phyloP scores from a whole-genome alignment of 2,888 invertebrate genomes.

The Nymphalis c-album region DNA sequence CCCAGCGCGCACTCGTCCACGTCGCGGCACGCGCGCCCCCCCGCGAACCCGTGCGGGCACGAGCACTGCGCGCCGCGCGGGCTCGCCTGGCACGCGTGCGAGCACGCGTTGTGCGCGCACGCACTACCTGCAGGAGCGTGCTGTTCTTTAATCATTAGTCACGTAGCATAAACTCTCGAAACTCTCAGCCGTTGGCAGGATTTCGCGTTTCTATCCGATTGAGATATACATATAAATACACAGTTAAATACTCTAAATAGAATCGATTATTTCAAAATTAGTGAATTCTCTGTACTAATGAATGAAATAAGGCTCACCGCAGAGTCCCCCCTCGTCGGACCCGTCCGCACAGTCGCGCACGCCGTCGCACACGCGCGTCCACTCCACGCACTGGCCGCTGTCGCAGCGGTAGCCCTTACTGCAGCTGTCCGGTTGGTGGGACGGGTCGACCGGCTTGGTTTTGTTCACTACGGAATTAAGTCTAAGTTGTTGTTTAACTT shows the following conservation, averaged over 20 bases:
- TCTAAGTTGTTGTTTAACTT: too few species aligned
- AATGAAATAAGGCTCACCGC: slow-evolving; percentile 64
- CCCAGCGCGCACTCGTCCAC: slow-evolving; percentile 85
- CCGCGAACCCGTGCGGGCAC: slow-evolving; percentile 83
- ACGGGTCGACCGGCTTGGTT: slow-evolving; percentile 45
- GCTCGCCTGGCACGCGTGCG: slow-evolving; percentile 82
- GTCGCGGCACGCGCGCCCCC: slow-evolving; percentile 83
- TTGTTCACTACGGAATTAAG: slow-evolving; percentile 52
- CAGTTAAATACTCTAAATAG: neutral
- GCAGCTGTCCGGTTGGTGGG: slow-evolving; percentile 47
- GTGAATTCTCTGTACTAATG: neutral
- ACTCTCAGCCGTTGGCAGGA: too few species aligned
- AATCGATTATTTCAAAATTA: too few species aligned
- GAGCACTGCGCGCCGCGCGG: slow-evolving; percentile 85
- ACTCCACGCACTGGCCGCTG: slow-evolving; percentile 84
- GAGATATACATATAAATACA: neutral
- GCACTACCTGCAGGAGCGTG: slow-evolving; percentile 52
- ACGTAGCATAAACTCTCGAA: too few species aligned
- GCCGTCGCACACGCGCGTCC: slow-evolving; percentile 83
- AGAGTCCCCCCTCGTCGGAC: slow-evolving; percentile 86
- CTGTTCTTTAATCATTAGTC: neutral
- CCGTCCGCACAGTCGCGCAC: slow-evolving; percentile 84
- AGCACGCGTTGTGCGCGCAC: slow-evolving; percentile 76
- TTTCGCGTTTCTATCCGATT: too few species aligned
- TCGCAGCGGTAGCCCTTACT: slow-evolving; percentile 54